A percentile compares a stretch with the other conserved stretches of the same genome.
These are phyloP conservation scores for Galaxea fascicularis DNA, from an alignment of 92 coral and sea anemone genomes.

Conservation along the genomic window DNA sequence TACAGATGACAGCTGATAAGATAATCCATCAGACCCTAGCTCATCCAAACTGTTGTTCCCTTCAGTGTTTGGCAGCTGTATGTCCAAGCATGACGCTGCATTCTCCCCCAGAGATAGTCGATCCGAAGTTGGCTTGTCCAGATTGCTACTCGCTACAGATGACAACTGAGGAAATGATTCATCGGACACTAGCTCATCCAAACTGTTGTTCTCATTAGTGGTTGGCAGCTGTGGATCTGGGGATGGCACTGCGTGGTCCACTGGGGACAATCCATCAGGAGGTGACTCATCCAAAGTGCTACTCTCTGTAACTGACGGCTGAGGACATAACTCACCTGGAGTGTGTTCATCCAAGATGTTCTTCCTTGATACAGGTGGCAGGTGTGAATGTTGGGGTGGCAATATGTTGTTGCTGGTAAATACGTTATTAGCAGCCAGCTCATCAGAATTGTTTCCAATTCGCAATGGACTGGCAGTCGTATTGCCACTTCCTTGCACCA, in stretches of 20 bases:
- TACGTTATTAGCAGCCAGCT: neutral
- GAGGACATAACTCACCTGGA: neutral
- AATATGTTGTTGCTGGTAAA: neutral
- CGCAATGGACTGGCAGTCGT: neutral
- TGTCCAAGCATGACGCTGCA: too few species aligned
- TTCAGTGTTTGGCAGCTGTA: too few species aligned
- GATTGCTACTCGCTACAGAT: neutral
- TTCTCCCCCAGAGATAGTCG: too few species aligned
- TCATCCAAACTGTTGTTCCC: neutral
- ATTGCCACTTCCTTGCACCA: conserved; percentile 20
- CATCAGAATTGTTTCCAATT: neutral
- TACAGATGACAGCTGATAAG: neutral
- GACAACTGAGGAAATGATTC: neutral
- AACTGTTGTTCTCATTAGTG: neutral
- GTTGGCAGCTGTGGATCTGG: neutral
- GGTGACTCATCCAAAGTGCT: neutral
- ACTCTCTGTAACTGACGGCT: too few species aligned
- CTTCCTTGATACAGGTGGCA: too few species aligned
- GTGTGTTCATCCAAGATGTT: neutral
- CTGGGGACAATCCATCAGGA: neutral
- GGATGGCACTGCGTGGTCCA: neutral
- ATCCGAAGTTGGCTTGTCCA: too few species aligned
- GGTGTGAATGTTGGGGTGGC: neutral
- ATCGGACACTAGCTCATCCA: neutral
- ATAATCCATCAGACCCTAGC: neutral